Conservation (phyloP, 2,888 invertebrate species). For the Drosophila aldrichi region DNA sequence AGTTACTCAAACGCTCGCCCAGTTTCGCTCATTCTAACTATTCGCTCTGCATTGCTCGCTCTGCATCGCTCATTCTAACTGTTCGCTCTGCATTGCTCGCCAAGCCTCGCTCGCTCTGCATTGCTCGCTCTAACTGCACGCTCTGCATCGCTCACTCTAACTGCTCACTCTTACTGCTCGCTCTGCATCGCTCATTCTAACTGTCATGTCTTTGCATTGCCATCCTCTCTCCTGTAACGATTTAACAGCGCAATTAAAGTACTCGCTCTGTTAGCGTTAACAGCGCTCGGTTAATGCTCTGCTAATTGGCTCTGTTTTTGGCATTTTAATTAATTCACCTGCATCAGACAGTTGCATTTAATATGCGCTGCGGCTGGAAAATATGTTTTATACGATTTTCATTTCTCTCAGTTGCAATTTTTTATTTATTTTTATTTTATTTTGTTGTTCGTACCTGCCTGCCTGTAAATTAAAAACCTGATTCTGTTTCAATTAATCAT, state of each 20-base stretch:
- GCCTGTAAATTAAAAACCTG: conserved; percentile 68
- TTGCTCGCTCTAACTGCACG: not conserved
- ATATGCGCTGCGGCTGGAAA: conserved; percentile 49
- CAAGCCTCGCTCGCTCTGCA: no score
- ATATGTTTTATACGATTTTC: conserved; percentile 49
- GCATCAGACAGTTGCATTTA: conserved; percentile 59
- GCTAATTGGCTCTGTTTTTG: conserved; percentile 34
- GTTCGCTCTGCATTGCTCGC: not conserved
- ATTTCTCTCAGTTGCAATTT: conserved; percentile 21
- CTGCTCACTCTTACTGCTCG: no score
- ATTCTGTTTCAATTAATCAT: conserved; percentile 75
- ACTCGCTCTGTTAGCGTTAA: conserved; percentile 36
- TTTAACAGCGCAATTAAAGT: conserved; percentile 55
- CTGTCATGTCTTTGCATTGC: not conserved
- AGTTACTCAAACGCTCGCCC: not conserved
- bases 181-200: not conserved
- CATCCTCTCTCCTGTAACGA: conserved; percentile 30
- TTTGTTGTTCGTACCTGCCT: not conserved
- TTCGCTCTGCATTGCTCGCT: not conserved
- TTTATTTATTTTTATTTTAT: conserved; percentile 9
- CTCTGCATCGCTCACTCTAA: no score
- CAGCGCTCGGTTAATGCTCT: conserved; percentile 28
- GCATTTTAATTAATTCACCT: conserved; percentile 61
- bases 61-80: not conserved
- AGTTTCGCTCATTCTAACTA: not conserved